These are phyloP conservation scores for Thunnus albacares DNA, from an alignment of 2,797 vertebrate species.

Conservation along the genomic window DNA sequence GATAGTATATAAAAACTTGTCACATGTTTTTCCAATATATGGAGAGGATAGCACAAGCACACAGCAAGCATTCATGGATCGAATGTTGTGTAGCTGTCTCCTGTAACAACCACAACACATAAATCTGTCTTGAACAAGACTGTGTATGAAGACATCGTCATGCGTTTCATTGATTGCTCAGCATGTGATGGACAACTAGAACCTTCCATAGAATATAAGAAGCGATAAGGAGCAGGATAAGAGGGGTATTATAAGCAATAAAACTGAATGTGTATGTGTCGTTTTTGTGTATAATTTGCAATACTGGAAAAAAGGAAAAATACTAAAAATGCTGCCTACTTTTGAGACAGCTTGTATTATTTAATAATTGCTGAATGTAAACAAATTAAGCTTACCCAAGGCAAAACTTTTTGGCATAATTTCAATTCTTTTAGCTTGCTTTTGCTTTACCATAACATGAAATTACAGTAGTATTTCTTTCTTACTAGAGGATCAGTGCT, in stretches of 20 bases:
- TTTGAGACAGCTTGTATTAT: constrained; percentile 36
- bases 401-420: constrained; percentile 31
- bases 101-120: constrained; percentile 25
- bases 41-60: neutral
- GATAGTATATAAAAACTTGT: neutral
- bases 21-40: neutral
- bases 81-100: constrained; percentile 18
- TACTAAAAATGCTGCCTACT: neutral
- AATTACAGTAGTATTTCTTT: constrained; percentile 22
- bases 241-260: constrained; percentile 9
- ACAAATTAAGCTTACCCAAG: constrained; percentile 46
- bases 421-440: constrained; percentile 26
- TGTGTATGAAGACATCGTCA: constrained; percentile 15
- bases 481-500: constrained; percentile 22
- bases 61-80: constrained; percentile 11
- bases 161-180: constrained; percentile 51
- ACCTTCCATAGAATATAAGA: constrained; percentile 37
- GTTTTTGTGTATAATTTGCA: constrained; percentile 25
- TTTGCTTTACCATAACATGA: constrained; percentile 6
- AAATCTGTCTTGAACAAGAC: constrained; percentile 35
- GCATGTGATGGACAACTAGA: constrained; percentile 45
- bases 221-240: constrained; percentile 7
- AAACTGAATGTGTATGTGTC: constrained; percentile 8
- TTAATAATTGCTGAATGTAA: constrained; percentile 52
- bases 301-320: neutral